Evolutionary conservation across 37 sponge, comb jelly and placozoan genomes (phyloP), one percentile per base, ranked within the genome.

Genomic region (Cliona cf. orientalis): DNA sequence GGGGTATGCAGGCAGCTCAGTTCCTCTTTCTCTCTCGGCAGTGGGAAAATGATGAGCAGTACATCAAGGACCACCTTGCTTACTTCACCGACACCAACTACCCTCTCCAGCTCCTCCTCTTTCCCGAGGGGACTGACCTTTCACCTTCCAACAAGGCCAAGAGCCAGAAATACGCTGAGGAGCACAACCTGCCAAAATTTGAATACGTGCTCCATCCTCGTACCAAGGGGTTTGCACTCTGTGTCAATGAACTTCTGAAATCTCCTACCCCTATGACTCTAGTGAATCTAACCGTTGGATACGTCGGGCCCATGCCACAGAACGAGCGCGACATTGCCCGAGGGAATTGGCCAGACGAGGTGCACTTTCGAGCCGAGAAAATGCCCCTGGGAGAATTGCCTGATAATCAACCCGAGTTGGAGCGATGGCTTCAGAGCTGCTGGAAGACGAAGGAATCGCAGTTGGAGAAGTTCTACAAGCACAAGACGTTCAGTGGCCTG

Each of bases 61-160:
- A 73, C 26, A 49, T 97, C 7, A 75, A 55, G 14, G 66, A 81
- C 2, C 73, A 42, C 0, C 34, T 89, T 21, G 1, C 60, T 25
- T 92, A 94, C 83, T 89, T 90, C 40, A 72, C 53, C 21, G 58
- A 78, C 33, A 69, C 59, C 19, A 37, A 74, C 23, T 88, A 84
- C 46, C 96, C 96, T 2, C 23, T 90, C 32, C 92, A 97, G 69
- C 74, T 97, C 19, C 77, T 97, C 33, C 14, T 97, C 46, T 97
- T 97, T 53, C 98, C 98, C 0, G 98, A 97, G 72, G 98, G 98
- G 12, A 95, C 98, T 29, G 93, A 97, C 77, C 84, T 88, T 40
- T 88, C 90, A 57, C 38, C 64, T 0, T 59, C 58, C 35, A 90
- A 90, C 58, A 90, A 82, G 46, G 66, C 32, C 28, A 89, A 81